These are phyloP conservation scores for Pithys albifrons DNA, from an alignment of 2,113 vertebrate genomes.

Conservation along the genomic window DNA sequence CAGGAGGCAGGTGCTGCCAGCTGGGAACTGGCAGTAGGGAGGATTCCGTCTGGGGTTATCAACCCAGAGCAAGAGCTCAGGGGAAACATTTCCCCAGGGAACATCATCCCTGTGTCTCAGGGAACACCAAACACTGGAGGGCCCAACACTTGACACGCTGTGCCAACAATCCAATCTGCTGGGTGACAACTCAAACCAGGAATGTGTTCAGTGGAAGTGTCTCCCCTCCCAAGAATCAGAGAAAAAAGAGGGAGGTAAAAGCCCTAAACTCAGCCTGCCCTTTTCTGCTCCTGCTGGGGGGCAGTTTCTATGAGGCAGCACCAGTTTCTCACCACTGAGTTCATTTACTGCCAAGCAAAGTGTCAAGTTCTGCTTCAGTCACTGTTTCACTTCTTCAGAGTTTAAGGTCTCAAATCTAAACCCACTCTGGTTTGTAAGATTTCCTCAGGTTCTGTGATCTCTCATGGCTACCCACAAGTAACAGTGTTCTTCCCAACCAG, in stretches of 20 bases:
- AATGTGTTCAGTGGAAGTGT: not conserved
- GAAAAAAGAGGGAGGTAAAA: not conserved
- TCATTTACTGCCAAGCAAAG: not conserved
- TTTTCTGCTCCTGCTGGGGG: not conserved
- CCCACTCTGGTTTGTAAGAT: conserved; percentile 30
- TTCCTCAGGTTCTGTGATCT: conserved; percentile 35
- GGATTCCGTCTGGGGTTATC: not conserved
- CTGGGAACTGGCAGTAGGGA: not conserved
- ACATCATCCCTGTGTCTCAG: not conserved
- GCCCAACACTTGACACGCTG: not conserved
- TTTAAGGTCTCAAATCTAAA: not conserved
- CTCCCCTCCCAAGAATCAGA: not conserved
- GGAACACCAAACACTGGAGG: not conserved
- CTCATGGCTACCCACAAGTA: conserved; percentile 12
- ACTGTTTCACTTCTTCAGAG: not conserved
- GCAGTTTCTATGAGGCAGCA: not conserved
- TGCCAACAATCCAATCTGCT: not conserved
- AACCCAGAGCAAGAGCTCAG: not conserved
- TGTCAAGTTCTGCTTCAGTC: not conserved
- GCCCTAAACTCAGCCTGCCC: not conserved
- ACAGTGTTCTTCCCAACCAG: conserved; percentile 23
- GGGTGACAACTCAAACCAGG: not conserved
- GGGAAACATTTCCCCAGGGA: not conserved
- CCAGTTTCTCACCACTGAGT: not conserved
- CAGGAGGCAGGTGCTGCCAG: conserved; percentile 25